Conservation (phyloP, 2,888 invertebrate species). For the Pandemis heparana region DNA sequence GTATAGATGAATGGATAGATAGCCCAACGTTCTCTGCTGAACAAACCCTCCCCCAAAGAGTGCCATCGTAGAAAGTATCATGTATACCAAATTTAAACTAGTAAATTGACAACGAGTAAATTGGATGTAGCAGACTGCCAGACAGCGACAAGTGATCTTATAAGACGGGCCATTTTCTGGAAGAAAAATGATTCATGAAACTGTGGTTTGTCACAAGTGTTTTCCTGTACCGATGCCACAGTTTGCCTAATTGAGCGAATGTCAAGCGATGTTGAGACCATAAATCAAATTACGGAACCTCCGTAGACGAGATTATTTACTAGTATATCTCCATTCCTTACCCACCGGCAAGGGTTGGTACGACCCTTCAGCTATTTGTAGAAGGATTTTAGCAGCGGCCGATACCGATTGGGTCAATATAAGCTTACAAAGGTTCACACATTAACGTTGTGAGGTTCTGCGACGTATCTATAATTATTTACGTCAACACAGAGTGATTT, state of each 20-base stretch:
- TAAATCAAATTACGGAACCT: conserved; percentile 1
- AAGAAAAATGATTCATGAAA: neutral
- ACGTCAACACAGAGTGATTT: conserved; percentile 6
- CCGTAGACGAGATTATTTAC: neutral
- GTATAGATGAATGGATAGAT: no score
- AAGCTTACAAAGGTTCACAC: conserved; percentile 17
- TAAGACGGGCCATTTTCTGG: no score
- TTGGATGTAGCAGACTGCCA: no score
- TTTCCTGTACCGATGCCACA: neutral
- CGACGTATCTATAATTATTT: conserved; percentile 10
- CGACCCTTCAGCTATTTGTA: conserved; percentile 32
- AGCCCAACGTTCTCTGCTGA: no score
- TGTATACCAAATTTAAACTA: no score
- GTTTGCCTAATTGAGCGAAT: neutral
- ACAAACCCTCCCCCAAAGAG: no score
- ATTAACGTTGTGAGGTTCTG: conserved; percentile 13
- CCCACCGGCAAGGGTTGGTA: conserved; percentile 10
- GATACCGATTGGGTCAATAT: conserved; percentile 33
- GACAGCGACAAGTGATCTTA: no score
- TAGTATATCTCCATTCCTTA: conserved; percentile 1
- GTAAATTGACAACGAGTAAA: no score
- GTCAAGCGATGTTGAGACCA: neutral
- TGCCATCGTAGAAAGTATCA: no score
- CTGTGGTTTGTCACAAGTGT: neutral
- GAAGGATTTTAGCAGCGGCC: conserved; percentile 24